These are phyloP conservation scores for Drosophila neotestacea DNA, from an alignment of 2,888 invertebrate species.

Conservation along the genomic window DNA sequence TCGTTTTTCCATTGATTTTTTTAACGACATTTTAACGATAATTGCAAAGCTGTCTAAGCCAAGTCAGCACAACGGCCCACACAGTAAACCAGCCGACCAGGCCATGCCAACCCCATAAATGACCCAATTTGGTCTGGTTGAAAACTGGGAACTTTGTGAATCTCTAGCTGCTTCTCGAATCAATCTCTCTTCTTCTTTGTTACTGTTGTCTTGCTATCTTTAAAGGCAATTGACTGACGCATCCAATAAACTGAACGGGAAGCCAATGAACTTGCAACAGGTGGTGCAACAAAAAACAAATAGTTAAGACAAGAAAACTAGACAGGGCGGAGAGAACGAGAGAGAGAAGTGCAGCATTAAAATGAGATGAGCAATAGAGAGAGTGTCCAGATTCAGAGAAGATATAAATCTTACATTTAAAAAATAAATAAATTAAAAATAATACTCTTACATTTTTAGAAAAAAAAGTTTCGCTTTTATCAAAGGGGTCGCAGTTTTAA, in stretches of 20 bases:
- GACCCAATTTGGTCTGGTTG: slow-evolving; percentile 78
- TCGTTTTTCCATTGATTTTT: slow-evolving; percentile 65
- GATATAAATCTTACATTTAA: too few species aligned
- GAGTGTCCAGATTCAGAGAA: background rate
- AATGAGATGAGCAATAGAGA: background rate
- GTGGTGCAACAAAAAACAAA: slow-evolving; percentile 4
- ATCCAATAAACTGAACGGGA: slow-evolving; percentile 21
- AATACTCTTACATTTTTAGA: too few species aligned
- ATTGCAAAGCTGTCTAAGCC: slow-evolving; percentile 65
- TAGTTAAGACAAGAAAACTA: background rate
- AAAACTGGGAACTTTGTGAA: slow-evolving; percentile 34
- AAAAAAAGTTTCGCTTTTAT: too few species aligned
- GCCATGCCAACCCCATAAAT: slow-evolving; percentile 69
- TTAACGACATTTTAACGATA: slow-evolving; percentile 79
- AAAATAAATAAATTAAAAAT: too few species aligned
- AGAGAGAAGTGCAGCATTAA: background rate
- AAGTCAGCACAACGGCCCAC: slow-evolving; percentile 63
- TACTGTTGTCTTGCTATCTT: slow-evolving; percentile 13
- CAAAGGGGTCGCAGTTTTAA: too few species aligned
- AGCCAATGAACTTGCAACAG: slow-evolving; percentile 58
- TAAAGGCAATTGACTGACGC: slow-evolving; percentile 62
- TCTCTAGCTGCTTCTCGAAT: slow-evolving; percentile 54
- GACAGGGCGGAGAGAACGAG: background rate
- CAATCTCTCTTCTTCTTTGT: slow-evolving; percentile 8
- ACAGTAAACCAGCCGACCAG: slow-evolving; percentile 32